A percentile compares a stretch with the other conserved stretches of the same genome.
Conservation (phyloP, 2,888 invertebrate genomes). For the Drosophila fulvimacula region DNA sequence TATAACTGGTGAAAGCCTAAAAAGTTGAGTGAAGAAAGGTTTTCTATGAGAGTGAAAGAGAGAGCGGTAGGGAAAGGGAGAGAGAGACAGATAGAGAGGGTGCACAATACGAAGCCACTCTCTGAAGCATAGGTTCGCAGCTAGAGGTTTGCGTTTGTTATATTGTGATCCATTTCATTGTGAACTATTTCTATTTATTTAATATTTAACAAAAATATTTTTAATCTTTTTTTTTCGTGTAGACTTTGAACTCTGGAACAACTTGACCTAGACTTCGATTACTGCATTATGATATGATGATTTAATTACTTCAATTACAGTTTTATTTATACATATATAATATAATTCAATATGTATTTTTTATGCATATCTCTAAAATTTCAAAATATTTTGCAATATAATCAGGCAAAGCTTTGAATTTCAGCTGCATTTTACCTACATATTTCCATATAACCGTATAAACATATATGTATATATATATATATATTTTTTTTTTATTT, state of each 20-base stretch:
- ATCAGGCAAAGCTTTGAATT: constrained; percentile 9
- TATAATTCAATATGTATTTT: neutral
- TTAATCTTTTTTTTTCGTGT: neutral
- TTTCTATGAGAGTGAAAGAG: neutral
- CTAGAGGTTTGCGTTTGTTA: neutral
- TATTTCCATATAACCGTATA: neutral
- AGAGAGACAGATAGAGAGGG: too few species aligned
- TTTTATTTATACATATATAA: neutral
- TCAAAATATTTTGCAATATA: constrained; percentile 46
- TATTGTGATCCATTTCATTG: neutral
- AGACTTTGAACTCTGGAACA: neutral
- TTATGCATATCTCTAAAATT: constrained; percentile 15
- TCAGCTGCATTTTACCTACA: neutral
- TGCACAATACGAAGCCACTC: too few species aligned
- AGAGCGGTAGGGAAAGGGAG: neutral
- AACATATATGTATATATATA: too few species aligned
- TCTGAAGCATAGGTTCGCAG: neutral
- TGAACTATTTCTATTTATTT: neutral
- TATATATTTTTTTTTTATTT: too few species aligned
- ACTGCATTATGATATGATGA: neutral
- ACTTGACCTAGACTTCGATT: neutral
- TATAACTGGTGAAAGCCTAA: constrained; percentile 21
- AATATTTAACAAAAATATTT: neutral
- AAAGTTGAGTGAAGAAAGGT: constrained; percentile 1
- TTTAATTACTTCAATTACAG: neutral